Evolutionary conservation across 1,140 invertebrate species (phyloP).

Genomic region (Leptoteleia sp.): DNA sequence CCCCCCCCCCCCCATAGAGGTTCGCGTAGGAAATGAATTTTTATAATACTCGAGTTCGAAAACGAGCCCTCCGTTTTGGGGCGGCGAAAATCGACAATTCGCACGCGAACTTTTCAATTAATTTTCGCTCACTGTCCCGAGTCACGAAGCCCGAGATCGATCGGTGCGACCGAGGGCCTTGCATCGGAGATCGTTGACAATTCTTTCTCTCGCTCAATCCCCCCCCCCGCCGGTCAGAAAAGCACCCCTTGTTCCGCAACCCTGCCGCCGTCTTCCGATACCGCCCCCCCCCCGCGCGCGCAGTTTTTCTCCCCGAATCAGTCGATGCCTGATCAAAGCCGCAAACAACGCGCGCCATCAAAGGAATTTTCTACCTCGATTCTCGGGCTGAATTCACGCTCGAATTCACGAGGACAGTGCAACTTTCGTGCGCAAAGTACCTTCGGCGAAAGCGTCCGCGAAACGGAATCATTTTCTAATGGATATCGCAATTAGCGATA

Average conservation of each 20-base stretch:
- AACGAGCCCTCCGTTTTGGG: slow-evolving; percentile 18
- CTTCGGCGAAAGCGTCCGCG: slow-evolving; percentile 20
- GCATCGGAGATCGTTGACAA: slow-evolving; percentile 32
- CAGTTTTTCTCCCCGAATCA: slow-evolving; percentile 27
- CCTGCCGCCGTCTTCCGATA: no score
- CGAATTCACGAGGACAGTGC: slow-evolving; percentile 25
- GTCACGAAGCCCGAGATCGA: slow-evolving; percentile 41
- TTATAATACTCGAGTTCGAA: not conserved
- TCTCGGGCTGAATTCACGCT: slow-evolving; percentile 35
- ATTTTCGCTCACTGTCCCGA: slow-evolving; percentile 33
- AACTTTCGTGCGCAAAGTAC: slow-evolving; percentile 36
- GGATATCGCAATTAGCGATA: slow-evolving; percentile 33
- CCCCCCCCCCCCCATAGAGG: no score
- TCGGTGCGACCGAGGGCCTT: not conserved
- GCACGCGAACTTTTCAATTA: slow-evolving; percentile 57
- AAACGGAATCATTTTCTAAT: slow-evolving; percentile 47
- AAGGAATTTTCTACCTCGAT: slow-evolving; percentile 41
- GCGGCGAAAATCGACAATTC: slow-evolving; percentile 15
- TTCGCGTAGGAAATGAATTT: slow-evolving; percentile 21
- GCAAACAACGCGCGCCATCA: slow-evolving; percentile 43
- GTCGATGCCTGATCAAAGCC: slow-evolving; percentile 44
- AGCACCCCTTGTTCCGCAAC: no score
- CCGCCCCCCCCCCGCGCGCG: no score
- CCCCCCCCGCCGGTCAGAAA: not conserved
- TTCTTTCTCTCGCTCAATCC: not conserved